Evolutionary conservation across 2,113 vertebrate genomes (phyloP).

Genomic region (Neomonachus schauinslandi): DNA sequence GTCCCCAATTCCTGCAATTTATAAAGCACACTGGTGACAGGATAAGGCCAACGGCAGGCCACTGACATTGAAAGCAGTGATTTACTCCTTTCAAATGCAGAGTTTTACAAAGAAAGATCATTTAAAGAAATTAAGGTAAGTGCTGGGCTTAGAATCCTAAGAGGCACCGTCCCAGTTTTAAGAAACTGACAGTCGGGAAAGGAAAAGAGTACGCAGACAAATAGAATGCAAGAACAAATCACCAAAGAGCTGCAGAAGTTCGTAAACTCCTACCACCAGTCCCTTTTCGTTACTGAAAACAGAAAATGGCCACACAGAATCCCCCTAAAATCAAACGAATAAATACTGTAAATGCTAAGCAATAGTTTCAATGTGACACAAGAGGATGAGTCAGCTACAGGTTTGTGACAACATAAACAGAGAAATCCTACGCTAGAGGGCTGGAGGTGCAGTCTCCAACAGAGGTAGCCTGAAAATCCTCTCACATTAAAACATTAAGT

Average conservation of each 20-base stretch:
- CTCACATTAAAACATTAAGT: not conserved
- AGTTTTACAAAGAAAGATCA: not conserved
- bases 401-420: not conserved
- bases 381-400: not conserved
- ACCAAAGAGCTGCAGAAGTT: conserved; percentile 20
- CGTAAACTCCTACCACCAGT: not conserved
- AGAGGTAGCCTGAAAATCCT: not conserved
- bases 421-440: not conserved
- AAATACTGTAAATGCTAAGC: conserved; percentile 34
- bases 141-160: not conserved
- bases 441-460: not conserved
- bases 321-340: not conserved
- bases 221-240: conserved; percentile 54
- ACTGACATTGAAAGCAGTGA: not conserved
- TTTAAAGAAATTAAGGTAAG: not conserved
- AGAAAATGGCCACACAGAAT: conserved; percentile 12
- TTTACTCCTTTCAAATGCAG: not conserved
- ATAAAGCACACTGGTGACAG: not conserved
- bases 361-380: not conserved
- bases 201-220: conserved; percentile 9
- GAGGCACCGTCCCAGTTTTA: not conserved
- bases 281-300: conserved; percentile 64
- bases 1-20: not conserved
- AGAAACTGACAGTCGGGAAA: not conserved
- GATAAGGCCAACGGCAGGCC: not conserved